Base-by-base conservation (phyloP, 2,113 vertebrate species). In the Rattus norvegicus region DNA sequence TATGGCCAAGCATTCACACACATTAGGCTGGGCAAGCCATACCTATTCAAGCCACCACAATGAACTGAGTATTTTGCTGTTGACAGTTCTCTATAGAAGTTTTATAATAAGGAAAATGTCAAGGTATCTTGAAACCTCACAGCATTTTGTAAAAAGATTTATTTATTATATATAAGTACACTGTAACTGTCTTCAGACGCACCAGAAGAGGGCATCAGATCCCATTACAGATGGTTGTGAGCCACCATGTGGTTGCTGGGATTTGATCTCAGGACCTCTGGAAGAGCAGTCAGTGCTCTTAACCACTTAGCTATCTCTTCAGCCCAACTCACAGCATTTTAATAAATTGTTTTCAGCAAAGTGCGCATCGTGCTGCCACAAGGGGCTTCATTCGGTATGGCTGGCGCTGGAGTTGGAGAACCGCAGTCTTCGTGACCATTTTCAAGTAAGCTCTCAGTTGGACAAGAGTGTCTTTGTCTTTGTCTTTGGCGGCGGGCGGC, bases 351-450 rank as follows among this genome's bases (percentile, higher is more conserved):
- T 54, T 93, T 92, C 43, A 99, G 99, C 99, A 99, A 92, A 98
- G 99, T 0, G 99, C 99, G 0, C 99, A 99, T 52, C 99, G 99
- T 0, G 99, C 99, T 36, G 99, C 99, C 0, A 98, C 99, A 81
- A 98, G 99, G 1, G 99, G 99, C 0, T 99, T 99, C 93, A 87
- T 99, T 94, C 98, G 99, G 12, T 99, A 99, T 0, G 99, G 99
- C 81, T 99, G 99, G 99, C 99, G 99, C 84, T 99, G 99, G 99
- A 98, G 99, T 97, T 99, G 99, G 99, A 99, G 99, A 92, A 98
- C 99, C 0, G 84, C 98, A 0, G 67, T 97, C 2, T 99, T 99
- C 61, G 98, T 99, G 70, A 98, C 99, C 0, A 12, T 99, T 81
- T 99, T 99, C 98, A 99, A 99, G 99, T 99, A 98, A 99, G 99